A percentile compares a stretch with the other conserved stretches of the same genome.
Evolutionary conservation across 1,140 invertebrate genomes (phyloP).

Genomic region (Papilio helenus): DNA sequence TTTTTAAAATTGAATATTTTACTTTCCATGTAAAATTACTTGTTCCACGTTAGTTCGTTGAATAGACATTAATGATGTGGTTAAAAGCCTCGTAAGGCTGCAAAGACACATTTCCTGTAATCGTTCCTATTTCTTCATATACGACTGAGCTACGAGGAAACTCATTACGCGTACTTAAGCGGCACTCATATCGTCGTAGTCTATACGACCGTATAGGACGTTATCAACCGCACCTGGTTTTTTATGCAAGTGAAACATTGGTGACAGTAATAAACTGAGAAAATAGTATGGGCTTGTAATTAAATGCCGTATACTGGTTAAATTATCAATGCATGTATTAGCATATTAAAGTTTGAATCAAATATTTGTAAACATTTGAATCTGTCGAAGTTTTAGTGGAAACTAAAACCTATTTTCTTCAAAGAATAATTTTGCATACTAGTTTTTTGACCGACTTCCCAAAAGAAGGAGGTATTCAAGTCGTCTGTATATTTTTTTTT

Average conservation of each 20-base stretch:
- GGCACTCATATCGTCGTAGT: neutral
- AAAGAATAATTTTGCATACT: too few species aligned
- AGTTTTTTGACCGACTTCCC: too few species aligned
- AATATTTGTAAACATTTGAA: too few species aligned
- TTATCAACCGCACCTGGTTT: neutral
- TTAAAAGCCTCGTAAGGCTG: neutral
- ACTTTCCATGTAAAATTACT: neutral
- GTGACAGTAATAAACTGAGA: too few species aligned
- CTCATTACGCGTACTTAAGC: conserved; percentile 3
- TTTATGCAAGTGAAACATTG: neutral
- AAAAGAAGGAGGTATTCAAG: too few species aligned
- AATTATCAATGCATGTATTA: too few species aligned
- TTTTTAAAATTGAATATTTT: neutral
- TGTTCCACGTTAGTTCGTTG: neutral
- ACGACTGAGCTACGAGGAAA: neutral
- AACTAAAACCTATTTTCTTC: too few species aligned
- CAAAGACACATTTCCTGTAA: neutral
- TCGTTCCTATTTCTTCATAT: neutral
- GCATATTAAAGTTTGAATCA: too few species aligned
- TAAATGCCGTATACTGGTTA: too few species aligned
- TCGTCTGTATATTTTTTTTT: too few species aligned
- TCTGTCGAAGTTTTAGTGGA: too few species aligned
- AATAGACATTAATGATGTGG: conserved; percentile 8
- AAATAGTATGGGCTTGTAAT: too few species aligned
- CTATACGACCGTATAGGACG: neutral